Evolutionary conservation across 2,797 vertebrate genomes (phyloP), one percentile per base, ranked within the genome.

Genomic region (Molossus molossus): DNA sequence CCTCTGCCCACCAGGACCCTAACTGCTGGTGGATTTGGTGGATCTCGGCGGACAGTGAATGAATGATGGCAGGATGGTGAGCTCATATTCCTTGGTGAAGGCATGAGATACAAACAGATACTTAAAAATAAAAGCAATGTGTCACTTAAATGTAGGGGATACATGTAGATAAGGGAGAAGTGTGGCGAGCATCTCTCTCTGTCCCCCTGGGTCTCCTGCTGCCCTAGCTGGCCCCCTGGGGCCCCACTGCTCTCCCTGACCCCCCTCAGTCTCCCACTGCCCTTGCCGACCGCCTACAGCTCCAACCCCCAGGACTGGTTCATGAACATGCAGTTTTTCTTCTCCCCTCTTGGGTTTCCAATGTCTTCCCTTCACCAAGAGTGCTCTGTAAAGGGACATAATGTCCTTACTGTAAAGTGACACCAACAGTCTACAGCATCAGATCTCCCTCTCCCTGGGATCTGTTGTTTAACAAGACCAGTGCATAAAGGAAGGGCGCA

Each of bases 81-180:
- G 50, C 10, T 21, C 29, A 1, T 8, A 14, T 64, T 62, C 57
- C 48, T 11, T 37, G n/a, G 15, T 21, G 48, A 37, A 10, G 6
- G 20, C n/a, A 15, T 48, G 67, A 79, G 48, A 64, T 7, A 18
- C 40, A 60, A 53, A 81, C 25, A 48, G 10, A 20, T 40, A 25
- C 37, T 82, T 90, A 57, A 13, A 73, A 62, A 53, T 69, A 6
- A 88, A 89, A 62, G 17, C 45, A 12, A 1, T 3, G 0, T 0
- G 21, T 17, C 29, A 0, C 12, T 65, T 27, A 29, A 13, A 15
- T 21, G 11, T 6, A 48, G 9, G 6, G 57, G 37, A 7, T 12
- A n/a, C 11, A 0, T 0, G 6, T 0, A 17, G 2, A 6, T 2
- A 15, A 12, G 18, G 7, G 15, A 21, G 6, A 4, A 23, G 11